A percentile compares a stretch with the other conserved stretches of the same genome.
Evolutionary conservation across 2,797 vertebrate species (phyloP).

Genomic region (Gila robusta): DNA sequence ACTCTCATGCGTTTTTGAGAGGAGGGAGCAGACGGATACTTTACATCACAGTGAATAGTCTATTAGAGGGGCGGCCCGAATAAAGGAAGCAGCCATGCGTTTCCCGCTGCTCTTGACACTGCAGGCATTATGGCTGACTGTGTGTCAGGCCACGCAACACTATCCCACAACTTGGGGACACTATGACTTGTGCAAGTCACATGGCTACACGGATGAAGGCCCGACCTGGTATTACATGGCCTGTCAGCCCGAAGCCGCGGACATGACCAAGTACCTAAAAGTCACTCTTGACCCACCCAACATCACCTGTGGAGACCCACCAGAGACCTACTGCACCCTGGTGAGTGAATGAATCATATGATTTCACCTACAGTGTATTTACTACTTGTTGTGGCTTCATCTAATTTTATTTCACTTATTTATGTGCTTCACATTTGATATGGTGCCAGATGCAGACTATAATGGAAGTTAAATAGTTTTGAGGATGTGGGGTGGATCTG

Average conservation of each 20-base stretch:
- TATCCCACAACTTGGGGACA: conserved; percentile 96
- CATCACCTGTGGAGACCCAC: conserved; percentile 97
- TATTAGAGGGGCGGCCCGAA: conserved; percentile 48
- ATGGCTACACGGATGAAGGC: conserved; percentile 93
- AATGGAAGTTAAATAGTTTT: conserved; percentile 2
- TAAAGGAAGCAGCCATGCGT: conserved; percentile 87
- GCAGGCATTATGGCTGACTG: conserved; percentile 89
- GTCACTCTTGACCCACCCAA: conserved; percentile 94
- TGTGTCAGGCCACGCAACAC: conserved; percentile 89
- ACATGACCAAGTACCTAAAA: conserved; percentile 95
- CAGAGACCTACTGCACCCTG: conserved; percentile 97
- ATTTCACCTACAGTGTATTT: conserved; percentile 10
- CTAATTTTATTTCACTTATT: not conserved
- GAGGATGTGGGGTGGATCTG: conserved; percentile 21
- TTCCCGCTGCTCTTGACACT: conserved; percentile 89
- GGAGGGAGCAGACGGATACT: conserved; percentile 49
- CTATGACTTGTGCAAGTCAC: conserved; percentile 97
- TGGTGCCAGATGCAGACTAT: conserved; percentile 5
- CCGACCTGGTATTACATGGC: conserved; percentile 99
- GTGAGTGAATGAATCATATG: conserved; percentile 81
- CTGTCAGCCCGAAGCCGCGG: conserved; percentile 95
- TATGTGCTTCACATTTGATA: conserved; percentile 14
- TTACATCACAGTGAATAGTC: conserved; percentile 35
- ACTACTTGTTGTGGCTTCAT: conserved; percentile 2
- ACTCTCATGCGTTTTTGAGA: conserved; percentile 51